Evolutionary conservation across 2,797 vertebrate species (phyloP).

Genomic region (Synaphobranchus kaupii): DNA sequence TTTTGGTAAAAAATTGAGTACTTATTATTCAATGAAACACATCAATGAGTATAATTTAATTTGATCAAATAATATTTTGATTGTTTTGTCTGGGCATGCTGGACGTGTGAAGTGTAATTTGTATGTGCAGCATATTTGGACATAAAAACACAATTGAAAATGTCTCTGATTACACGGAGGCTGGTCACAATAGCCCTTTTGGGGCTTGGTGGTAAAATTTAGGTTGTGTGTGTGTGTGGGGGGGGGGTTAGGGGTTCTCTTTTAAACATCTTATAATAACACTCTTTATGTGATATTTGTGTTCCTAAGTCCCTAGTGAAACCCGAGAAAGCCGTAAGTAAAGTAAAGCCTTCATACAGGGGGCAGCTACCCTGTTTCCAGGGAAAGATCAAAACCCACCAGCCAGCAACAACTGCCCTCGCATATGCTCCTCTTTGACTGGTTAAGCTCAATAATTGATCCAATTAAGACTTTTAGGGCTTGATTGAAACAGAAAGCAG

Average conservation of each 20-base stretch:
- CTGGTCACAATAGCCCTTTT: background rate
- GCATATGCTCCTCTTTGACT: background rate
- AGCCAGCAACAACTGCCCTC: background rate
- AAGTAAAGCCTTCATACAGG: background rate
- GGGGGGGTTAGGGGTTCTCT: background rate
- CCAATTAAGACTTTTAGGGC: slow-evolving; percentile 18
- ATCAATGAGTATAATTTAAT: background rate
- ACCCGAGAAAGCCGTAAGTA: background rate
- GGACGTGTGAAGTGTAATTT: background rate
- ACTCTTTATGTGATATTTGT: slow-evolving; percentile 2
- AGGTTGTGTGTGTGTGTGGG: background rate
- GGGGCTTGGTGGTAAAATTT: background rate
- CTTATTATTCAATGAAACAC: background rate
- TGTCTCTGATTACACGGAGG: background rate
- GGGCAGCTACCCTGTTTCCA: background rate
- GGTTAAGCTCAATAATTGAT: slow-evolving; percentile 26
- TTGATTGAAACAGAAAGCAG: slow-evolving; percentile 20
- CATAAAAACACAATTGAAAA: slow-evolving; percentile 8
- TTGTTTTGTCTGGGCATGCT: background rate
- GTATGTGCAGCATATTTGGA: background rate
- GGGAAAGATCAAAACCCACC: background rate
- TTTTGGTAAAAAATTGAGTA: background rate
- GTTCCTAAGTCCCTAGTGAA: slow-evolving; percentile 12
- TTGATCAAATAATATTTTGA: slow-evolving; percentile 8
- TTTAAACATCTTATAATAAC: slow-evolving; percentile 18